Evolutionary conservation across 2,797 vertebrate species (phyloP), one percentile per base, ranked within the genome.

Genomic region (Anas bahamensis): DNA sequence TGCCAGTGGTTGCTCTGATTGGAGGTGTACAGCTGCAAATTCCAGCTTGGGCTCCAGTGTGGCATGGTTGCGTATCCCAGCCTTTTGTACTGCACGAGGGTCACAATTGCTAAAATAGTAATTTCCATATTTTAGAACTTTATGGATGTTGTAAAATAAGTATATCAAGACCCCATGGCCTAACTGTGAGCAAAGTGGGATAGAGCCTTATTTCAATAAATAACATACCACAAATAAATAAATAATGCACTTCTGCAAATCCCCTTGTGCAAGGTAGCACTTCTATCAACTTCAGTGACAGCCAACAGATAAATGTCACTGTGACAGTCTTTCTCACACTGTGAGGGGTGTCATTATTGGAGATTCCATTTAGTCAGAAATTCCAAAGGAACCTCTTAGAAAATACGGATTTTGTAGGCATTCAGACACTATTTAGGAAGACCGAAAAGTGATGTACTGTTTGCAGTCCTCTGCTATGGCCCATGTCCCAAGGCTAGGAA

Each of bases 401-500:
- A 86, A 88, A 44, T 5, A 78, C 4, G 53, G 39, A 23, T 44
- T n/a, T 83, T 64, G 21, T 9, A 61, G 28, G 15, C 28, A 28
- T 26, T 84, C 56, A 53, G 68, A 23, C 24, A 11, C 7, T 61
- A 55, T 41, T 70, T 56, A 77, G 60, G 61, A 76, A 69, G 64
- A 42, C 11, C 0, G 22, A 73, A 55, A 23, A 71, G 37, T 23
- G 26, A 28, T 5, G 18, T 21, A 29, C n/a, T 1, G 0, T 60
- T n/a, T 35, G 5, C 23, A 31, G 39, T 39, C 26, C 35, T 63
- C 48, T 64, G 28, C 10, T 17, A 3, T 3, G 3, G 9, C 28
- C 14, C 13, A n/a, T 10, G 44, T 35, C 21, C 53, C 1, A 2
- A 0, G 0, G 6, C 22, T 22, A 11, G 46, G 56, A 41, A 50